Percentiles rank a stretch among this genome's conserved stretches.
Evolutionary conservation across 2,888 invertebrate genomes (phyloP).

Genomic region (Cerceris ruficornis): DNA sequence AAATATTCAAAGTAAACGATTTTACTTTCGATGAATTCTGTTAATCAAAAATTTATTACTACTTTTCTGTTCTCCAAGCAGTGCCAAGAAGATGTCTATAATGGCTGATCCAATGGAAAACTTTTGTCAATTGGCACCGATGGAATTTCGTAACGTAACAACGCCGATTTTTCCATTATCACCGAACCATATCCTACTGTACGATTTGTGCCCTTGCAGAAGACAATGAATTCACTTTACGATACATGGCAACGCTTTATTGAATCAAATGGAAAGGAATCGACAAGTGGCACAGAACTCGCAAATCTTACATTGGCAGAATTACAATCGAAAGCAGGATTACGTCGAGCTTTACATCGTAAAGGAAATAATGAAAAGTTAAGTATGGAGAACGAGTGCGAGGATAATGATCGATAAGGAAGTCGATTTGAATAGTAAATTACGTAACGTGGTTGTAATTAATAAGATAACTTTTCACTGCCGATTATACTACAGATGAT

Average conservation of each 20-base stretch:
- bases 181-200: conserved; percentile 22
- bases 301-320: not conserved
- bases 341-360: not conserved
- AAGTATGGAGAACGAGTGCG: not conserved
- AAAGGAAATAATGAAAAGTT: not conserved
- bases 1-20: too few relatives aligned
- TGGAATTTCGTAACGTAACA: not conserved
- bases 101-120: not conserved
- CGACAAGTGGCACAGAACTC: not conserved
- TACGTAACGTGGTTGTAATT: not conserved
- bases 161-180: not conserved
- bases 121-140: not conserved
- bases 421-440: not conserved
- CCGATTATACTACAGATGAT: too few relatives aligned
- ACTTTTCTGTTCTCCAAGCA: not conserved
- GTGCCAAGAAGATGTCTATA: not conserved
- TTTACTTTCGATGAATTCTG: not conserved
- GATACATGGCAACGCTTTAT: conserved; percentile 19
- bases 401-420: conserved; percentile 21
- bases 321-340: conserved; percentile 3
- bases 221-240: conserved; percentile 22
- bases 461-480: too few relatives aligned
- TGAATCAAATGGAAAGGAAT: conserved; percentile 4
- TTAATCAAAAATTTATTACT: too few relatives aligned
- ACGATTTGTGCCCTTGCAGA: conserved; percentile 26